Evolutionary conservation across 1,140 invertebrate species (phyloP).

Genomic region (Solenopsis invicta): DNA sequence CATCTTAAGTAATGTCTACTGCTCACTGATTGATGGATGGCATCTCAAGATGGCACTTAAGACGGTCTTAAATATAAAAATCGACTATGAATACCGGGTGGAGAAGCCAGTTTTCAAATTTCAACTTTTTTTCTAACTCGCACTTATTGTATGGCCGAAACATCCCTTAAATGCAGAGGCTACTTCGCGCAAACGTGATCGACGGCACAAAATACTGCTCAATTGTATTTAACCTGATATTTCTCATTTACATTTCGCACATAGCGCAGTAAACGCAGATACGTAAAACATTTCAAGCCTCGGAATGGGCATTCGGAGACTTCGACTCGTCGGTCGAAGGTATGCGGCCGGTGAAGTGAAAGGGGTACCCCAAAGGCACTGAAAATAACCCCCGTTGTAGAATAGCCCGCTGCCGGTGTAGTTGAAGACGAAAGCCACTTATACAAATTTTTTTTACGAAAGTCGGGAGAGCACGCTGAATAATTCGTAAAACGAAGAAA

Average conservation of each 20-base stretch:
- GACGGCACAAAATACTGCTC: background rate
- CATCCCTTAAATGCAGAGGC: background rate
- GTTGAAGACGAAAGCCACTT: conserved; percentile 54
- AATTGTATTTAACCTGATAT: background rate
- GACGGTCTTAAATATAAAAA: too few species aligned
- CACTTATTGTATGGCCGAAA: too few species aligned
- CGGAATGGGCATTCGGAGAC: conserved; percentile 28
- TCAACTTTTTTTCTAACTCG: too few species aligned
- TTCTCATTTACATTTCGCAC: conserved; percentile 23
- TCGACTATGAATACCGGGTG: too few species aligned
- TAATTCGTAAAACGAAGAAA: conserved; percentile 48
- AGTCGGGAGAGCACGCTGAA: conserved; percentile 21
- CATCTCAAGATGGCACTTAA: too few species aligned
- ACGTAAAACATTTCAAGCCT: conserved; percentile 39
- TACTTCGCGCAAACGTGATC: background rate
- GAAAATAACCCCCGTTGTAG: conserved; percentile 12
- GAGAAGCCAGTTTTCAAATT: too few species aligned
- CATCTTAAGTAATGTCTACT: too few species aligned
- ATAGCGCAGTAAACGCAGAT: conserved; percentile 23
- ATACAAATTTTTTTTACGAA: conserved; percentile 29
- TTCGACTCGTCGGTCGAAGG: conserved; percentile 17
- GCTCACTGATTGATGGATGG: too few species aligned
- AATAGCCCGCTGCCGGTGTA: conserved; percentile 26
- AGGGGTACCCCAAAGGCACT: background rate
- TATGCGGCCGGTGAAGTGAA: conserved; percentile 37